Evolutionary conservation across 2,113 vertebrate genomes (phyloP), one percentile per base, ranked within the genome.

Genomic region (Nothobranchius furzeri): DNA sequence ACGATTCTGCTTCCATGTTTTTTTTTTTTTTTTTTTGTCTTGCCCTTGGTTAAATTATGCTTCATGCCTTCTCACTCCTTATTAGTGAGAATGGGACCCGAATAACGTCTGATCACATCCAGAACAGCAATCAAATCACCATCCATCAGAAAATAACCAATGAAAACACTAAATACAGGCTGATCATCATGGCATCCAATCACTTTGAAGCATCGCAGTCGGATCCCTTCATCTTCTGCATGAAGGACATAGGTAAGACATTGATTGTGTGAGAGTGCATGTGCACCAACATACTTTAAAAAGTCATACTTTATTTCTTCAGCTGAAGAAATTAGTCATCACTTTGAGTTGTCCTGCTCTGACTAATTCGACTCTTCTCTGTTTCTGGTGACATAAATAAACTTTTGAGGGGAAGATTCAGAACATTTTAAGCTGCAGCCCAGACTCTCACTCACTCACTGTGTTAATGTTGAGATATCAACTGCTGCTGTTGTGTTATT

Each of bases 111-210:
- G 1, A n/a, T 15, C 48, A 49, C 12, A 61, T 56, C 24, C 13
- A 61, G 35, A 43, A 59, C 8, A 25, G 36, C 13, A 47, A 20
- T 15, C 6, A 46, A 11, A 30, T 85, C 49, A 14, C 30, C 17
- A 46, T 93, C 47, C 74, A 69, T 42, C 60, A 68, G 64, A 15
- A 60, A 0, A 12, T 25, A n/a, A 49, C 90, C 6, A 69, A 85
- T 54, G 67, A 77, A 51, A 74, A 75, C 20, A 50, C 12, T 5
- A 72, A 68, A 17, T 87, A 78, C 68, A 43, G 49, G 45, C 7
- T 92, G 46, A 64, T 9, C 13, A 37, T 92, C 55, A 77, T 37
- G 6, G 90, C 90, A 7, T 17, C 43, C 64, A 93, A 93, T 75
- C 66, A 56, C 65, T 81, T 93, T 8, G 91, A 91, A 77, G 36